These are phyloP conservation scores for Actinostola sp. DNA, from an alignment of 92 coral and sea anemone genomes.

Conservation along the genomic window DNA sequence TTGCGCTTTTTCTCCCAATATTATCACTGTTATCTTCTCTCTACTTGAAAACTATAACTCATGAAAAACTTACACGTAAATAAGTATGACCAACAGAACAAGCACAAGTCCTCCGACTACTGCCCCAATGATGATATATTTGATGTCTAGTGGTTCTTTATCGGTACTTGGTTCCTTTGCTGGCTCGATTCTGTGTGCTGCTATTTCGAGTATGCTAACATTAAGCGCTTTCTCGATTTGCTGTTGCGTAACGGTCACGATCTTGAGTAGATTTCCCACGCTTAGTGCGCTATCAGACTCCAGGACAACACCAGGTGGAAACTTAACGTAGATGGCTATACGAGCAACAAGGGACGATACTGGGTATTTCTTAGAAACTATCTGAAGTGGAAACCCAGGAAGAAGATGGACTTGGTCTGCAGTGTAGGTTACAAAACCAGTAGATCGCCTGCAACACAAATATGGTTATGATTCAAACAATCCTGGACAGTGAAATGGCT, in stretches of 20 bases:
- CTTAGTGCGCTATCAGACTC: conserved; percentile 13
- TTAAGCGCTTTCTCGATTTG: conserved; percentile 34
- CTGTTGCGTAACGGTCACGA: conserved; percentile 11
- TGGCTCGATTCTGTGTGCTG: not conserved
- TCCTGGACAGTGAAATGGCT: not conserved
- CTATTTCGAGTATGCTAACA: conserved; percentile 18
- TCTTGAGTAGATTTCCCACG: conserved; percentile 9
- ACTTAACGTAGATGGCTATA: conserved; percentile 34
- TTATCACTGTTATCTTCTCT: no score
- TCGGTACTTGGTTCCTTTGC: not conserved
- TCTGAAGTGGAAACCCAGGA: conserved; percentile 44
- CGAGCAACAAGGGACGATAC: conserved; percentile 30
- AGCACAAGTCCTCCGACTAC: conserved; percentile 16
- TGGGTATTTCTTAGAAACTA: conserved; percentile 1
- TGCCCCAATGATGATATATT: conserved; percentile 16
- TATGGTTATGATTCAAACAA: not conserved
- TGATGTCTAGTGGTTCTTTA: not conserved
- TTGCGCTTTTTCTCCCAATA: no score
- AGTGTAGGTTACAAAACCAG: conserved; percentile 5
- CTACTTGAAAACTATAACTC: no score
- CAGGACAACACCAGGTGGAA: conserved; percentile 25
- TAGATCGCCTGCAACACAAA: conserved; percentile 17
- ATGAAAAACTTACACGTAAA: not conserved
- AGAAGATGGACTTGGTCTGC: conserved; percentile 42
- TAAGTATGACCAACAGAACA: conserved; percentile 6